These are phyloP conservation scores for Phataginus tricuspis DNA, from an alignment of 2,797 vertebrate species.

Conservation along the genomic window DNA sequence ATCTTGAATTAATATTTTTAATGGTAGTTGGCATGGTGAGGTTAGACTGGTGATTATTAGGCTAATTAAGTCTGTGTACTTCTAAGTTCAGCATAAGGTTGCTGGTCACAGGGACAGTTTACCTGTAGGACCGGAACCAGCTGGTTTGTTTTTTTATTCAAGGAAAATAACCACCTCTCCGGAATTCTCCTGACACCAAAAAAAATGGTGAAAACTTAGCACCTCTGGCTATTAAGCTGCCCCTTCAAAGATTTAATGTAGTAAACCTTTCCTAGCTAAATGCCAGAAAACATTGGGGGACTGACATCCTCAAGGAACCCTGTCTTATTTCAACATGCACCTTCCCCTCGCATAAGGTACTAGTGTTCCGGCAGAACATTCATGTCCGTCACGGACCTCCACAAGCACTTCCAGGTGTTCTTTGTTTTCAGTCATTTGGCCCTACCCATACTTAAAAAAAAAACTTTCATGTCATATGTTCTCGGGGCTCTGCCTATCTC, in stretches of 20 bases:
- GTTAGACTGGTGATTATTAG: background rate
- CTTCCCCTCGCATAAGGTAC: accelerated
- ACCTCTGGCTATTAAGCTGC: background rate
- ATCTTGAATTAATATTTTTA: background rate
- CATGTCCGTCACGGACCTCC: background rate
- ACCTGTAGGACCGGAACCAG: background rate
- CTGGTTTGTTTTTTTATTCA: background rate
- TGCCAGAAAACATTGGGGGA: background rate
- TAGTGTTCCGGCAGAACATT: background rate
- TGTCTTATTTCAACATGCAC: background rate
- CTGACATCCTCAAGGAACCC: background rate
- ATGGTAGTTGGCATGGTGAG: background rate
- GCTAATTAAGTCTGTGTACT: background rate
- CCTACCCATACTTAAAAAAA: background rate
- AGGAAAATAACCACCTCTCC: background rate
- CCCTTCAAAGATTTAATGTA: background rate
- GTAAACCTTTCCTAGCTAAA: background rate
- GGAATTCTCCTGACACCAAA: background rate
- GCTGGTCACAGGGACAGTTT: background rate
- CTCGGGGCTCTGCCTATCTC: background rate
- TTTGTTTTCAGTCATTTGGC: background rate
- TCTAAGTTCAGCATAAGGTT: background rate
- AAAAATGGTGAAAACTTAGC: background rate
- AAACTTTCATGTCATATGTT: background rate
- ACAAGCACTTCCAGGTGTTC: background rate